phyloP scores from a whole-genome alignment of 2,797 vertebrate genomes.

The Malurus splendens region DNA sequence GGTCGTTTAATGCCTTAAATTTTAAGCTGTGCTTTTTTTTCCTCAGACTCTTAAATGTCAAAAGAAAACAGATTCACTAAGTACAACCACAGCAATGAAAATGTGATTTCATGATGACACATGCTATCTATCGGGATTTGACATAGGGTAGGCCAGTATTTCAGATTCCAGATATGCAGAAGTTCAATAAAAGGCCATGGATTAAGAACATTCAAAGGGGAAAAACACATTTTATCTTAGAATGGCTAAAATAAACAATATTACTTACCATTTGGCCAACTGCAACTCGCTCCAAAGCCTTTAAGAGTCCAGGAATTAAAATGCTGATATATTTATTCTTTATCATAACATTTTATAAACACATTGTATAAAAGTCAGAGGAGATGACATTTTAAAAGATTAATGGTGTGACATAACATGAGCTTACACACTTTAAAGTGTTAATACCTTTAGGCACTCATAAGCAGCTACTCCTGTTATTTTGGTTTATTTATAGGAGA shows the following conservation, averaged over 20 bases:
- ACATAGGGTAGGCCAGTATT: slow-evolving; percentile 13
- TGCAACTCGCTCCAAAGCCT: slow-evolving; percentile 80
- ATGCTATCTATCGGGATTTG: slow-evolving; percentile 26
- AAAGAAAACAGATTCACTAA: slow-evolving; percentile 28
- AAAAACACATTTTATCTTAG: slow-evolving; percentile 43
- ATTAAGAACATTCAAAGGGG: slow-evolving; percentile 53
- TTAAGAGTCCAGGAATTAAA: slow-evolving; percentile 60
- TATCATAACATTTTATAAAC: slow-evolving; percentile 64
- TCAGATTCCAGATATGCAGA: slow-evolving; percentile 36
- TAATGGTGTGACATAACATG: slow-evolving; percentile 52
- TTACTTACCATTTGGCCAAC: slow-evolving; percentile 79
- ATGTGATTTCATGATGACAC: slow-evolving; percentile 2
- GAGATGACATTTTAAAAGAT: slow-evolving; percentile 62
- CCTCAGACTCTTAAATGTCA: neutral
- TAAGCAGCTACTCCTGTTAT: slow-evolving; percentile 43
- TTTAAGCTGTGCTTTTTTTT: neutral
- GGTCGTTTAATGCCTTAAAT: neutral
- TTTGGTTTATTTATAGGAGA: slow-evolving; percentile 44
- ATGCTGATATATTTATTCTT: slow-evolving; percentile 62
- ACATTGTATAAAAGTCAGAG: slow-evolving; percentile 47
- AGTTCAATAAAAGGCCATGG: slow-evolving; percentile 69
- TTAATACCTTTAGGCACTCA: slow-evolving; percentile 55
- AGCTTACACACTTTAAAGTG: slow-evolving; percentile 52
- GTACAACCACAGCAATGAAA: slow-evolving; percentile 37
- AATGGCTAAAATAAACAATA: slow-evolving; percentile 63